A percentile compares a stretch with the other conserved stretches of the same genome.
Conservation (phyloP, 2,888 invertebrate genomes). For the Coenonympha glycerion region DNA sequence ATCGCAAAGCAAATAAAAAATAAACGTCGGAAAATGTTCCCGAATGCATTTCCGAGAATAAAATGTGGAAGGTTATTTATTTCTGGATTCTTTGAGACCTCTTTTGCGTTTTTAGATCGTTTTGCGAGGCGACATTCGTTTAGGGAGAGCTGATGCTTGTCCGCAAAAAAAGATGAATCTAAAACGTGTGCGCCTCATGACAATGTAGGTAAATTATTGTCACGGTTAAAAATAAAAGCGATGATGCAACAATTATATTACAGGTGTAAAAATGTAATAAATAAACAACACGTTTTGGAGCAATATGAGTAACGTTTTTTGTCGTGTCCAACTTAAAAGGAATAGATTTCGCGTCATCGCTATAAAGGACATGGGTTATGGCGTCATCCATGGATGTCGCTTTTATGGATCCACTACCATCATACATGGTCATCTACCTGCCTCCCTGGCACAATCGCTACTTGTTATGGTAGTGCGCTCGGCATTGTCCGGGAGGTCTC, state of each 20-base stretch:
- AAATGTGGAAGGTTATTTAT: constrained; percentile 1
- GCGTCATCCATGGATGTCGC: too few species aligned
- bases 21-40: not conserved
- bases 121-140: too few species aligned
- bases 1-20: not conserved
- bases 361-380: too few species aligned
- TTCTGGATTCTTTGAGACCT: not conserved
- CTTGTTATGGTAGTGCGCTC: too few species aligned
- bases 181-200: too few species aligned
- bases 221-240: constrained; percentile 3
- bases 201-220: not conserved
- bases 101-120: not conserved
- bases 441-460: too few species aligned
- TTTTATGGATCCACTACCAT: too few species aligned
- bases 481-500: too few species aligned
- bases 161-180: too few species aligned
- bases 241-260: not conserved
- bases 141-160: too few species aligned
- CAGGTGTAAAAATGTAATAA: not conserved
- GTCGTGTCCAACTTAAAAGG: not conserved
- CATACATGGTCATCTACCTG: too few species aligned
- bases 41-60: constrained; percentile 3
- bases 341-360: too few species aligned
- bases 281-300: not conserved
- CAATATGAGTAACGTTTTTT: not conserved